Base-by-base conservation (phyloP, 1,140 invertebrate species). In the Trigoniulus corallinus region DNA sequence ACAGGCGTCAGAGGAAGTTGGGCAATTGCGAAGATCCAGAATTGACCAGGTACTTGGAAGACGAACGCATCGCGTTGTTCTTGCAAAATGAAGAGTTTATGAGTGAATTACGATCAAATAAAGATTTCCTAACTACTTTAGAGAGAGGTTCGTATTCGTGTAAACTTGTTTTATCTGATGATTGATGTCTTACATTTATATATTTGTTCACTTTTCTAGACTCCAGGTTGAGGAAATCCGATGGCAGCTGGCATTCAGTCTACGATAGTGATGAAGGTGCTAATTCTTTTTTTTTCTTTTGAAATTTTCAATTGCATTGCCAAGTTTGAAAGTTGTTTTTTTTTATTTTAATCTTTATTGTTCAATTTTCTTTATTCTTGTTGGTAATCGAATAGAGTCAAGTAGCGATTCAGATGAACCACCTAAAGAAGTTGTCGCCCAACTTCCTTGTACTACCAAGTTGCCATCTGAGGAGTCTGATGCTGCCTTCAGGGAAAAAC, bases 11-110 rank as follows among this genome's bases (percentile, higher is more conserved):
- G 56, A 55, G 62, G 56, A 34, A 61, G 54, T 43, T 61, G 42
- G 40, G 63, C 62, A 54, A 58, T 59, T 53, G 49, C 42, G 61
- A 61, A 34, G 72, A 74, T 58, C 65, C 67, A 21, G 72, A 73
- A 46, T 59, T 74, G 37, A 71, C 75, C 1, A 74, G 71, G 57
- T 72, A 74, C 60, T 67, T 80, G 51, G 78, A 78, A 56, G 85
- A 88, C 60, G 83, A 87, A 64, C 72, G 82, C 55, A 83, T 93
- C 50, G 87, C 87, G 1, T 74, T 89, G 50, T 83, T 89, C 67
- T 68, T 93, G 46, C 88, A 93, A 64, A 92, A 92, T 62, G 85
- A 88, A 64, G 88, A 93, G 67, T 93, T 93, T 60, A 82, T 93
- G 76, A 77, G 82, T 39, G 84, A 89, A 62, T 67, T 93, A 25